These are phyloP conservation scores for Rousettus leschenaultii DNA, from an alignment of 2,113 vertebrate species.

Conservation along the genomic window DNA sequence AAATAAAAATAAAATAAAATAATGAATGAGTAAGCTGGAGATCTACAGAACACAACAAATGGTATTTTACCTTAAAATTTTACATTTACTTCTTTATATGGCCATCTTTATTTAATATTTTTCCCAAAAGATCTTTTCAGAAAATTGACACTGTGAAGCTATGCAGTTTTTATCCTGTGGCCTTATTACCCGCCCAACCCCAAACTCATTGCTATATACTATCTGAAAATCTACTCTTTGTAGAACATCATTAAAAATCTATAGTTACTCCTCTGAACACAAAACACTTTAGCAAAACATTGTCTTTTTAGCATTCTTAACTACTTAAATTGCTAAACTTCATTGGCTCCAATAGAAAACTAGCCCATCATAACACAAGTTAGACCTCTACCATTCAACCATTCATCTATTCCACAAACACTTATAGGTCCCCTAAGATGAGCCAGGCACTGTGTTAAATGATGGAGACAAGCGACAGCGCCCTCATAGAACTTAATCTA, in stretches of 20 bases:
- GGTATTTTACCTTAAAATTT: background rate
- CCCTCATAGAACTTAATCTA: background rate
- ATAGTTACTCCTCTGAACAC: background rate
- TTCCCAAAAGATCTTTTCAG: background rate
- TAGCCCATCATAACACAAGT: background rate
- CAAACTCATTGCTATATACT: background rate
- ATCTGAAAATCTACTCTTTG: background rate
- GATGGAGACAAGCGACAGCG: background rate
- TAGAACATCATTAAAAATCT: background rate
- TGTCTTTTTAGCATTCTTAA: background rate
- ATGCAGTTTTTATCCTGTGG: background rate
- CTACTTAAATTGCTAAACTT: background rate
- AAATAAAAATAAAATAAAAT: background rate
- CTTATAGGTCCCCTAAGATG: no score
- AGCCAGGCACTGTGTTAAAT: background rate
- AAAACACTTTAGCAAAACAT: background rate
- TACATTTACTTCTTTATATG: background rate
- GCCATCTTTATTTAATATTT: background rate
- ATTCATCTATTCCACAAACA: background rate
- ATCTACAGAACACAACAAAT: background rate
- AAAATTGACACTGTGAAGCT: background rate
- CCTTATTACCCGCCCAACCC: background rate
- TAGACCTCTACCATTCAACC: background rate
- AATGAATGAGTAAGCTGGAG: background rate
- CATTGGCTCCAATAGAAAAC: background rate